Base-by-base conservation (phyloP, 2,113 vertebrate genomes). In the Archilochus colubris region DNA sequence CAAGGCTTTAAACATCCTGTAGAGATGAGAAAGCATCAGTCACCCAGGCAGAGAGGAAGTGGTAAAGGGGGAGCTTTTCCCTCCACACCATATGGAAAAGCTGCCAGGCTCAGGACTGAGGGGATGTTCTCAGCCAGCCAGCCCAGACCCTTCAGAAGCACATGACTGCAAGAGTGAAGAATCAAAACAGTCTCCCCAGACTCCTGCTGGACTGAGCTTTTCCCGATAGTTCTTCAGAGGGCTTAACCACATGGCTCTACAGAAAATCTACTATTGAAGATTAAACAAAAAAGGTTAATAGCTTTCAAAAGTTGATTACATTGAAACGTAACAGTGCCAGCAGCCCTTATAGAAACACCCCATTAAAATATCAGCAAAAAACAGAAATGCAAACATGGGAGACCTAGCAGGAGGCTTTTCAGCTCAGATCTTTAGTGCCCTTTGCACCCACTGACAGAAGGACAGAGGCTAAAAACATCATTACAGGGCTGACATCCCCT, bases 351-450 rank as follows among this genome's bases (percentile, higher is more conserved):
- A 80, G 95, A 84, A 95, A 76, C 48, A 78, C 59, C 66, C 82
- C 25, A 81, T 85, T 91, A 90, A 93, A 95, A 91, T 58, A 94
- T 18, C 87, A 91, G 66, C 73, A 94, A 88, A 85, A 88, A 7
- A 40, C 40, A 95, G 86, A 91, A 94, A 82, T 46, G 68, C 82
- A 88, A 91, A 81, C 73, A 82, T 1, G 3, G 50, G 24, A 88
- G 75, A 88, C 24, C 64, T 72, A 64, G 72, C 80, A 91, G 64
- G 44, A 94, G 57, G 53, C 54, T 90, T 85, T 67, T 58, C 91
- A 92, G 84, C 63, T 77, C 70, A 17, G 50, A 84, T 8, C 75
- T 87, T 79, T 3, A n/a, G 33, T 50, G 81, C 55, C n/a, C 86
- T 90, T 51, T 84, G 89, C 33, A 87, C 28, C 31, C 51, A 13